phyloP scores from a whole-genome alignment of 2,113 vertebrate genomes.

The Saguinus imperator region DNA sequence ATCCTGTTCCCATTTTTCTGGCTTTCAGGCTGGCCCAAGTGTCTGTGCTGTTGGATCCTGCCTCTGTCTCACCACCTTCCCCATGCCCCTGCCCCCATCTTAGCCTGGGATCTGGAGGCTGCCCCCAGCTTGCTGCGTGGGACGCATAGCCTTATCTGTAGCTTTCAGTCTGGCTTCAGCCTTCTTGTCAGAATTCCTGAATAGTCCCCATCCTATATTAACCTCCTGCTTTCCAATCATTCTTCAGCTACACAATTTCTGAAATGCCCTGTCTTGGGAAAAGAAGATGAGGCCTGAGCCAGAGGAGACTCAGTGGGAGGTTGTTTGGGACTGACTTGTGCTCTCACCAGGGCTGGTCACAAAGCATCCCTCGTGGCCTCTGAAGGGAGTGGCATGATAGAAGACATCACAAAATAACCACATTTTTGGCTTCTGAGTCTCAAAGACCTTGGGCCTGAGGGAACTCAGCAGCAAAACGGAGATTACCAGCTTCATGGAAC shows the following conservation, averaged over 20 bases:
- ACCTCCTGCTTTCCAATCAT: not conserved
- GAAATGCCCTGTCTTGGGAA: not conserved
- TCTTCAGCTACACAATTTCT: not conserved
- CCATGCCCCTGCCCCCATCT: not conserved
- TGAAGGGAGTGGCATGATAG: not conserved
- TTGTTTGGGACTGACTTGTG: rapidly evolving
- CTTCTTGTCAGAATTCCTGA: not conserved
- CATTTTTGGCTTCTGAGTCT: not conserved
- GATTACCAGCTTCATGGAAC: not conserved
- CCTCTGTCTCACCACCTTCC: rapidly evolving
- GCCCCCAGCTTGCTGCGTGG: rapidly evolving
- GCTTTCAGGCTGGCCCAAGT: not conserved
- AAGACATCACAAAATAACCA: not conserved
- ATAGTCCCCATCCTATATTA: not conserved
- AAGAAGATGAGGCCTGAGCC: not conserved
- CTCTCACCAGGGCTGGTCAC: rapidly evolving
- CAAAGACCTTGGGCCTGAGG: not conserved
- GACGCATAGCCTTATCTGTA: no score
- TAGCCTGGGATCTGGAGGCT: not conserved
- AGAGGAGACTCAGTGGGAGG: not conserved
- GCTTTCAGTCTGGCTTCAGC: not conserved
- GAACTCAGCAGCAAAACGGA: not conserved
- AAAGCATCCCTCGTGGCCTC: not conserved
- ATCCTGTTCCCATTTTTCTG: not conserved
- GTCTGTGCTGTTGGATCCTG: not conserved